Percentiles rank a stretch among this genome's conserved stretches.
Evolutionary conservation across 2,888 invertebrate genomes (phyloP).

Genomic region (Neoitamus cyanurus): DNA sequence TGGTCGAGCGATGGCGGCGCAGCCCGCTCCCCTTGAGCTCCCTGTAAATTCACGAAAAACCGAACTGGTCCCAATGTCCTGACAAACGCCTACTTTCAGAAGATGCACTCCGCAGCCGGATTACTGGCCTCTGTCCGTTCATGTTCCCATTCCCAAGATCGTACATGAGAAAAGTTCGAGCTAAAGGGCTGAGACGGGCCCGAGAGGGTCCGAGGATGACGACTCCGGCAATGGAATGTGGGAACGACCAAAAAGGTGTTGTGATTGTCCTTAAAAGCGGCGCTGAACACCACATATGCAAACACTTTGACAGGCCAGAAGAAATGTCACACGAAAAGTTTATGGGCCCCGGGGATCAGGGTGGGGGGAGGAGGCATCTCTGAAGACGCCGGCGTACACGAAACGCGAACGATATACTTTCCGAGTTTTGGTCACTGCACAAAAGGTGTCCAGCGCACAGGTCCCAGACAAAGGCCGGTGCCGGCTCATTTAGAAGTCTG

Average conservation of each 20-base stretch:
- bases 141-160: constrained; percentile 4
- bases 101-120: neutral
- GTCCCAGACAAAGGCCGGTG: constrained; percentile 50
- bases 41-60: constrained; percentile 1
- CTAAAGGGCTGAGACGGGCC: neutral
- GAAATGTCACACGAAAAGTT: constrained; percentile 48
- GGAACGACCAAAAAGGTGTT: constrained; percentile 62
- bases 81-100: constrained; percentile 37
- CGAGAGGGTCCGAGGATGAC: constrained; percentile 21
- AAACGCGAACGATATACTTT: constrained; percentile 30
- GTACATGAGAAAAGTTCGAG: constrained; percentile 19
- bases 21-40: neutral
- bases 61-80: constrained; percentile 30
- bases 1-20: neutral
- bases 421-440: constrained; percentile 41
- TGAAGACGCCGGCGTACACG: constrained; percentile 31
- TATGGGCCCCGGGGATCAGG: neutral
- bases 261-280: constrained; percentile 66
- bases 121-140: neutral
- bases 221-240: constrained; percentile 41
- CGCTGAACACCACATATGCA: constrained; percentile 55
- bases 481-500: constrained; percentile 51
- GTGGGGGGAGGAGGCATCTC: neutral
- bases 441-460: constrained; percentile 44
- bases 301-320: constrained; percentile 48